Conservation (phyloP, 2,888 invertebrate genomes). For the Isotomurus palustris region DNA sequence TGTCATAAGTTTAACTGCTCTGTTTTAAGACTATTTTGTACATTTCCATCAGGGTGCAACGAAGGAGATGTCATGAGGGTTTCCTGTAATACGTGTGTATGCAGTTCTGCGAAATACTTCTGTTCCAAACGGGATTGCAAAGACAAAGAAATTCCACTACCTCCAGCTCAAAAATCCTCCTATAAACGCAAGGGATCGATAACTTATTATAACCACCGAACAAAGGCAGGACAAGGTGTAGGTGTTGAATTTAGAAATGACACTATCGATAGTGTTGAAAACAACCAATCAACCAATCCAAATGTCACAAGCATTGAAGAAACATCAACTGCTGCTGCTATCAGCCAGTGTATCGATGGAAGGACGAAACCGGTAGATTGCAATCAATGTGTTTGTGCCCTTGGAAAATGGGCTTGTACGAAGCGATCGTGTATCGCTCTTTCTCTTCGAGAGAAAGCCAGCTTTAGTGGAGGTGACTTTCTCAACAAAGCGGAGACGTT, state of each 20-base stretch:
- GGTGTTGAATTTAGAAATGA: conserved; percentile 13
- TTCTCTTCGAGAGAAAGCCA: conserved; percentile 43
- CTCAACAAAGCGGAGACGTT: conserved; percentile 36
- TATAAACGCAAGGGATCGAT: conserved; percentile 14
- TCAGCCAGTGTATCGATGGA: conserved; percentile 34
- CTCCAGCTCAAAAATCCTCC: conserved; percentile 11
- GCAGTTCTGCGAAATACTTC: conserved; percentile 43
- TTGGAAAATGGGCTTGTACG: conserved; percentile 43
- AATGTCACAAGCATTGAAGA: conserved; percentile 12
- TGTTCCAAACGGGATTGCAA: conserved; percentile 46
- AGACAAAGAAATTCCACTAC: conserved; percentile 22
- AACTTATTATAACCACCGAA: conserved; percentile 17
- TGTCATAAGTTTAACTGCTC: not conserved
- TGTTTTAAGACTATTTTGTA: not conserved
- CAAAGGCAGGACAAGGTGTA: conserved; percentile 1
- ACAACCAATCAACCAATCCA: too few relatives aligned
- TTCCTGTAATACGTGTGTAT: conserved; percentile 36
- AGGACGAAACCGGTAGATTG: conserved; percentile 42
- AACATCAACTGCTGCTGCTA: conserved; percentile 11
- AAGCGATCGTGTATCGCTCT: conserved; percentile 42
- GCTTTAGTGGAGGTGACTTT: conserved; percentile 39
- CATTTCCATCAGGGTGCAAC: conserved; percentile 19
- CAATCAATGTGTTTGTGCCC: conserved; percentile 43
- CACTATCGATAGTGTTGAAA: not conserved
- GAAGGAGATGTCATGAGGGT: conserved; percentile 33